Evolutionary conservation across 2,888 invertebrate genomes (phyloP).

Genomic region (Campopleginae sp.): DNA sequence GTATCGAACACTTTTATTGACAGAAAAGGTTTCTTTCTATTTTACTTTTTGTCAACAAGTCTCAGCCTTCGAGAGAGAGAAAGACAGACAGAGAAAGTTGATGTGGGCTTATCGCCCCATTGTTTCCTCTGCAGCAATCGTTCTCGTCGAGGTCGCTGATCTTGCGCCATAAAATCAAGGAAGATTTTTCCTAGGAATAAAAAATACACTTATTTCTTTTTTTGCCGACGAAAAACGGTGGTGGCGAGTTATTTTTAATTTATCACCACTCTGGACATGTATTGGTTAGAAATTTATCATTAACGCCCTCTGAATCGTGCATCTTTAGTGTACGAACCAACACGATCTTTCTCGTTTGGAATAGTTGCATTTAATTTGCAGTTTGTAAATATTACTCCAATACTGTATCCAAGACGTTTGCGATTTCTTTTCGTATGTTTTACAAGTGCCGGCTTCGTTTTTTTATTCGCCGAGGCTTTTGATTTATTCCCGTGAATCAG

Average conservation of each 20-base stretch:
- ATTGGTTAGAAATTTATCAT: too few species aligned
- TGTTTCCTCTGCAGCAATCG: background rate
- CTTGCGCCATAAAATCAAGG: background rate
- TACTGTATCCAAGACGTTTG: background rate
- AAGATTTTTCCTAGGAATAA: background rate
- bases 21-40: slow-evolving; percentile 1
- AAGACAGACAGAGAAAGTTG: background rate
- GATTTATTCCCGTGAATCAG: background rate
- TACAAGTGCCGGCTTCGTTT: background rate
- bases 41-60: slow-evolving; percentile 3
- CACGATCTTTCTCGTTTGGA: background rate
- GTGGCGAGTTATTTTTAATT: background rate
- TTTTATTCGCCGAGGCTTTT: background rate
- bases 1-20: background rate
- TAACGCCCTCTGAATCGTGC: background rate
- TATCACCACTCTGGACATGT: background rate
- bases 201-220: background rate
- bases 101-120: slow-evolving; percentile 21
- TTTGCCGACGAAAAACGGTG: background rate
- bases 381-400: background rate
- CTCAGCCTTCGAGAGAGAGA: background rate
- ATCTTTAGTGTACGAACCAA: background rate
- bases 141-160: background rate
- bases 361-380: background rate
- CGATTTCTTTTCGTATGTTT: background rate